Percentiles rank a stretch among this genome's conserved stretches.
Evolutionary conservation across 2,888 invertebrate genomes (phyloP).

Genomic region (Endotricha flammealis): DNA sequence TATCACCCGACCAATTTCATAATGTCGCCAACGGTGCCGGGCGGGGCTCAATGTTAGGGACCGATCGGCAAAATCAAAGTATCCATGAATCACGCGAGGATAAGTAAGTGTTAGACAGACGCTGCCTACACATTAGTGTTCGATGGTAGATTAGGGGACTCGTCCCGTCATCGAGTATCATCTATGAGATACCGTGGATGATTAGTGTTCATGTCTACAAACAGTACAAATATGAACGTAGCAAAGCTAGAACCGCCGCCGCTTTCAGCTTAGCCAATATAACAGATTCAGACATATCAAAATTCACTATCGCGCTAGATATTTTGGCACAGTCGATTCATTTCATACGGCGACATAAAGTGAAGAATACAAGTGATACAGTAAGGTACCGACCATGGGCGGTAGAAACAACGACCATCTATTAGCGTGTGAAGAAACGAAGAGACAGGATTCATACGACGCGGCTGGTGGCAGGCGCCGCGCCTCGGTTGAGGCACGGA

Average conservation of each 20-base stretch:
- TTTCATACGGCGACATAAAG: constrained; percentile 28
- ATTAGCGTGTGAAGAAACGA: constrained; percentile 10
- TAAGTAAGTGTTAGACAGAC: constrained; percentile 62
- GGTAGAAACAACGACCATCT: constrained; percentile 8
- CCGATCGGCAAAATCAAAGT: constrained; percentile 53
- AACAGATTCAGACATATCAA: constrained; percentile 29
- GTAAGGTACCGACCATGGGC: constrained; percentile 22
- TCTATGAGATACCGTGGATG: constrained; percentile 55
- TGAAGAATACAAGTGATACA: constrained; percentile 26
- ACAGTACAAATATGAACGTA: constrained; percentile 39
- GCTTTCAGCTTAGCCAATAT: constrained; percentile 61
- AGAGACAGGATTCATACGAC: constrained; percentile 21
- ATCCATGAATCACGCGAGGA: constrained; percentile 49
- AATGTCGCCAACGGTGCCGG: constrained; percentile 52
- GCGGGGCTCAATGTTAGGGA: constrained; percentile 56
- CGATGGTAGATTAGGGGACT: constrained; percentile 67
- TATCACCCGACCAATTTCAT: constrained; percentile 71
- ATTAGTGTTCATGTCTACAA: constrained; percentile 39
- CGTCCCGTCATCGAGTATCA: constrained; percentile 47
- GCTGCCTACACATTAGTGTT: constrained; percentile 56
- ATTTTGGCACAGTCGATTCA: constrained; percentile 33
- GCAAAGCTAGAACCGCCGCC: constrained; percentile 56
- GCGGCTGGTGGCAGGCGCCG: constrained; percentile 29
- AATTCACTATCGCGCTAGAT: constrained; percentile 30
- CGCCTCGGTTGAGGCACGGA: constrained; percentile 19